These are phyloP conservation scores for Platygyra sinensis DNA, from an alignment of 64 coral and sea anemone genomes.

Conservation along the genomic window DNA sequence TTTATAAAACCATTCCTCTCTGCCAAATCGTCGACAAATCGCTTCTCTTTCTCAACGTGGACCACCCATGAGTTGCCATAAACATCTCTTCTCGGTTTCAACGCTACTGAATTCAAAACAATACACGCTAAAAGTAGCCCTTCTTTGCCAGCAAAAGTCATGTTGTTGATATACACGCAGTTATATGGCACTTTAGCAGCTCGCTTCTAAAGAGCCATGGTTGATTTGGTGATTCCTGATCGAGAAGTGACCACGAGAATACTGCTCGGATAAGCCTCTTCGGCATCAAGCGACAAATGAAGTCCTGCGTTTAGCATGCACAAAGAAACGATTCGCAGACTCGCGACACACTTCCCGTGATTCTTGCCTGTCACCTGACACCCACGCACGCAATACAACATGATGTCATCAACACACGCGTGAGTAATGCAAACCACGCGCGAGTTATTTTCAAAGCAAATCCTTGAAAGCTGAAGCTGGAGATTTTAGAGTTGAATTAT, in stretches of 20 bases:
- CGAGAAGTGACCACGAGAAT: neutral
- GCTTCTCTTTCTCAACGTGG: slow-evolving; percentile 64
- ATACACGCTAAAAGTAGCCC: slow-evolving; percentile 27
- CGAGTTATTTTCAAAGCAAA: neutral
- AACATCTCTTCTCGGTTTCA: slow-evolving; percentile 18
- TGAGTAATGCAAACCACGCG: neutral
- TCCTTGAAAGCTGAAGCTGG: too few species aligned
- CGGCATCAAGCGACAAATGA: neutral
- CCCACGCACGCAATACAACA: neutral
- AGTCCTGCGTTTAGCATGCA: slow-evolving; percentile 10
- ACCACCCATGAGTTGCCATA: slow-evolving; percentile 95
- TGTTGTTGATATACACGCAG: neutral
- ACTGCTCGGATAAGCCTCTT: neutral
- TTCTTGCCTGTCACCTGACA: slow-evolving; percentile 11
- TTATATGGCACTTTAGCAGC: neutral
- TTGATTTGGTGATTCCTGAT: slow-evolving; percentile 6
- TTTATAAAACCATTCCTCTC: slow-evolving; percentile 77
- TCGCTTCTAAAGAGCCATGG: slow-evolving; percentile 7
- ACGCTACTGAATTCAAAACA: slow-evolving; percentile 2
- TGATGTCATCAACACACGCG: neutral
- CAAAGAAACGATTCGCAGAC: neutral
- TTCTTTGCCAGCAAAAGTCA: slow-evolving; percentile 8
- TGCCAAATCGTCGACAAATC: slow-evolving; percentile 88
- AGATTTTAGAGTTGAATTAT: neutral
- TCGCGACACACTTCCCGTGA: slow-evolving; percentile 32